Percentiles rank a stretch among this genome's conserved stretches.
phyloP scores from a whole-genome alignment of 2,888 invertebrate genomes.

The Apotomis turbidana region DNA sequence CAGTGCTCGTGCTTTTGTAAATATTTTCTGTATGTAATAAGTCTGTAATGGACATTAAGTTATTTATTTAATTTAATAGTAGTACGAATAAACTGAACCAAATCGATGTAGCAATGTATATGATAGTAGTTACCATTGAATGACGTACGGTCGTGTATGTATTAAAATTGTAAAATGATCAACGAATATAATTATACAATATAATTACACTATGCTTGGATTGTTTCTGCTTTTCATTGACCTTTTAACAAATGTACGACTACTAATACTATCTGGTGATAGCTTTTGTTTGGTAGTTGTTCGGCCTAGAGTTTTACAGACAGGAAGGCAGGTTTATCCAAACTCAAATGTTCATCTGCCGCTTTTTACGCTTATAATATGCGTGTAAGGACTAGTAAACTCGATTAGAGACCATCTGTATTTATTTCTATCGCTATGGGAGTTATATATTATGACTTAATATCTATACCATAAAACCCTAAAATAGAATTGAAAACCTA shows the following conservation, averaged over 20 bases:
- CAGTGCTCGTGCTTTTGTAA: conserved; percentile 68
- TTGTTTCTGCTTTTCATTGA: conserved; percentile 48
- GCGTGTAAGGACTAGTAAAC: too few species aligned
- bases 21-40: conserved; percentile 50
- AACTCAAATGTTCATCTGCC: too few species aligned
- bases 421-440: too few species aligned
- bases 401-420: too few species aligned
- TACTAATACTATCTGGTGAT: too few species aligned
- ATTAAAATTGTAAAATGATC: conserved; percentile 44
- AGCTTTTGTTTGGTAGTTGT: too few species aligned
- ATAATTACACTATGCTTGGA: conserved; percentile 49
- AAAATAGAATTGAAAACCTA: too few species aligned
- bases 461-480: too few species aligned
- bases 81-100: conserved; percentile 47
- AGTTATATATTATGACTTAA: too few species aligned
- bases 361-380: too few species aligned
- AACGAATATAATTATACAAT: conserved; percentile 42
- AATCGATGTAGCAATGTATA: conserved; percentile 42
- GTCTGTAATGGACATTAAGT: conserved; percentile 46
- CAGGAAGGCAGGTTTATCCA: too few species aligned
- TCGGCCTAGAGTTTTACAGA: too few species aligned
- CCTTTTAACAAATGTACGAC: background rate
- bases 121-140: conserved; percentile 62
- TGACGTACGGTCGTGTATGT: conserved; percentile 48
- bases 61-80: conserved; percentile 59